A percentile compares a stretch with the other conserved stretches of the same genome.
These are phyloP conservation scores for Dorcus parallelipipedus DNA, from an alignment of 2,888 invertebrate species.

Conservation along the genomic window DNA sequence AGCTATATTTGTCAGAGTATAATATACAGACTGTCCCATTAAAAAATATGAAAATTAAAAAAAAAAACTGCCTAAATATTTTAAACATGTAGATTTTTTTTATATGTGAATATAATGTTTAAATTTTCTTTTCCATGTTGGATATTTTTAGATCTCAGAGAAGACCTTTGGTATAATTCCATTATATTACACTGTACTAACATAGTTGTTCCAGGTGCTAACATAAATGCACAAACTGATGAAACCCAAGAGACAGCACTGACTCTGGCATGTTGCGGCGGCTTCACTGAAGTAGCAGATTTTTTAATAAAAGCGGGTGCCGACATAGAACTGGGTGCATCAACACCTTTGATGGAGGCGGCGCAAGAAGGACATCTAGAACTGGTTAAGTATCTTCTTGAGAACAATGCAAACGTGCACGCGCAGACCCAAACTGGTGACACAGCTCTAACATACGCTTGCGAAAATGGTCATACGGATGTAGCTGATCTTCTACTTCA, in stretches of 20 bases:
- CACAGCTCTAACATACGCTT: slow-evolving; percentile 94
- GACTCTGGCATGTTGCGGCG: slow-evolving; percentile 91
- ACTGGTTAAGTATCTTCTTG: slow-evolving; percentile 82
- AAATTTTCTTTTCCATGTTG: too few relatives aligned
- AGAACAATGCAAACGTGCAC: slow-evolving; percentile 85
- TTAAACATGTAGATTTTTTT: too few relatives aligned
- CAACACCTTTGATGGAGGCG: slow-evolving; percentile 98
- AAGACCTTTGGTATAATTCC: too few relatives aligned
- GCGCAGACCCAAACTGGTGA: slow-evolving; percentile 88
- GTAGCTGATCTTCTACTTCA: slow-evolving; percentile 90
- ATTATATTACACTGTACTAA: too few relatives aligned
- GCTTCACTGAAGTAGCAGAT: slow-evolving; percentile 92
- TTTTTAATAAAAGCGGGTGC: slow-evolving; percentile 94
- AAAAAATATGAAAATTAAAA: too few relatives aligned
- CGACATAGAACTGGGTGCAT: slow-evolving; percentile 90
- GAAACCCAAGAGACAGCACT: slow-evolving; percentile 97
- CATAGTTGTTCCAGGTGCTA: slow-evolving; percentile 59
- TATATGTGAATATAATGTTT: too few relatives aligned
- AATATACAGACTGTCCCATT: too few relatives aligned
- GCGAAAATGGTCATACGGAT: slow-evolving; percentile 98
- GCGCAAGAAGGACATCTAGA: slow-evolving; percentile 97
- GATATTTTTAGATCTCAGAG: too few relatives aligned
- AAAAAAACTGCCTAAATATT: too few relatives aligned
- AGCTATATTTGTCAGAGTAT: too few relatives aligned
- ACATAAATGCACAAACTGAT: slow-evolving; percentile 97